Evolutionary conservation across 2,113 vertebrate species (phyloP).

Genomic region (Lepisosteus osseus): DNA sequence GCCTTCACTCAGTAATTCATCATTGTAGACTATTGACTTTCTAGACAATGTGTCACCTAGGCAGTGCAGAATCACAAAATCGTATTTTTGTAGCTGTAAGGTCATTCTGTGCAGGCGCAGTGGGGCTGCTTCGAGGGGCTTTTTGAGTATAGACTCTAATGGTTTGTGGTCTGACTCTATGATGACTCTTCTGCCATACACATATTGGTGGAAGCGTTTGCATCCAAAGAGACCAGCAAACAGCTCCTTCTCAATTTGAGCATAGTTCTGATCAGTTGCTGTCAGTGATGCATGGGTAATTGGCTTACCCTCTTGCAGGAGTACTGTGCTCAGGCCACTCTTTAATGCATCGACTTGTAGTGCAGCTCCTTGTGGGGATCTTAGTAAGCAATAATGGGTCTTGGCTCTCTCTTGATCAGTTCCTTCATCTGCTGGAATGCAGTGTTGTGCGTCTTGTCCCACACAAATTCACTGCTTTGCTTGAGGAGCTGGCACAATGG

Average conservation of each 20-base stretch:
- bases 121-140: background rate
- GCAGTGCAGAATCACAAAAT: background rate
- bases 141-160: slow-evolving; percentile 9
- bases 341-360: slow-evolving; percentile 22
- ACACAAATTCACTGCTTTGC: background rate
- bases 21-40: slow-evolving; percentile 1
- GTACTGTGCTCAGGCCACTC: no score
- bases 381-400: slow-evolving; percentile 5
- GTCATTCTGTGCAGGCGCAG: slow-evolving; percentile 8
- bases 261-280: slow-evolving; percentile 30
- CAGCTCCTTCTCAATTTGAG: slow-evolving; percentile 34
- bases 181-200: slow-evolving; percentile 3
- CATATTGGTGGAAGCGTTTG: background rate
- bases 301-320: no score
- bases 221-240: background rate
- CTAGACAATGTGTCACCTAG: slow-evolving; percentile 14
- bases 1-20: background rate
- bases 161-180: slow-evolving; percentile 5
- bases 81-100: slow-evolving; percentile 18
- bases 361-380: slow-evolving; percentile 7
- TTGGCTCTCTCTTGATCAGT: background rate
- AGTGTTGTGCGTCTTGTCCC: slow-evolving; percentile 2
- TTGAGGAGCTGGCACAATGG: background rate
- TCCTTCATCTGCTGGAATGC: slow-evolving; percentile 11
- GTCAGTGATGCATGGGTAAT: slow-evolving; percentile 31